Conservation (phyloP, 2,888 invertebrate species). For the Sceliomorpha sp. region DNA sequence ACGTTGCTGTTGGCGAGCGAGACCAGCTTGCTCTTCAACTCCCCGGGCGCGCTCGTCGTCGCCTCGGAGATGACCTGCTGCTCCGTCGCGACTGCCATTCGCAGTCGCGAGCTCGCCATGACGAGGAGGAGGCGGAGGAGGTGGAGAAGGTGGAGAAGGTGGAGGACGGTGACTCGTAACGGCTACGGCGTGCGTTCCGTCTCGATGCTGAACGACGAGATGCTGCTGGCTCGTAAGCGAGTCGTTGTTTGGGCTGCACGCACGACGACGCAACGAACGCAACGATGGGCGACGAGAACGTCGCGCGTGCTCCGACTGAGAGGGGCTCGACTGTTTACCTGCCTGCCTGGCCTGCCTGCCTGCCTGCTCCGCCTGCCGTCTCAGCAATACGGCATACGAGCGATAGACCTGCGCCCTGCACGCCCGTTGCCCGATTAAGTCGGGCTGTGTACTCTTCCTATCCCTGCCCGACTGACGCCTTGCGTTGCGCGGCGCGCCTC, state of each 20-base stretch:
- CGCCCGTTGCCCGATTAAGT: background rate
- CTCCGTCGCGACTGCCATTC: slow-evolving; percentile 33
- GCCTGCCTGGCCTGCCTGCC: too few relatives aligned
- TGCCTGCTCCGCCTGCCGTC: too few relatives aligned
- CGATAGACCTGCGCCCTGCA: slow-evolving; percentile 18
- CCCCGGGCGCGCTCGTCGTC: background rate
- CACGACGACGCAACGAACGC: slow-evolving; percentile 5
- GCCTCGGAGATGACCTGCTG: slow-evolving; percentile 30
- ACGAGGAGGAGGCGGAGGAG: too few relatives aligned
- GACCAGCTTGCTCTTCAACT: too few relatives aligned
- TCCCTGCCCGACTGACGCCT: background rate
- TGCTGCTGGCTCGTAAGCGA: too few relatives aligned
- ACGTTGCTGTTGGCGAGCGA: slow-evolving; percentile 27
- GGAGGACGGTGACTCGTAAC: too few relatives aligned
- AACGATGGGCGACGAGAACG: slow-evolving; percentile 7
- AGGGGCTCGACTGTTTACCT: too few relatives aligned
- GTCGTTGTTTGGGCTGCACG: background rate
- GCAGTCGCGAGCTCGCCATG: slow-evolving; percentile 43
- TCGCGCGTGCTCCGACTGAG: slow-evolving; percentile 12
- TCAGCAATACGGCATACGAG: slow-evolving; percentile 5
- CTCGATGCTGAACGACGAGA: too few relatives aligned
- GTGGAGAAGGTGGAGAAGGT: too few relatives aligned
- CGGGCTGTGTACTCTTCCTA: slow-evolving; percentile 6
- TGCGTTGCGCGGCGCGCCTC: too few relatives aligned
- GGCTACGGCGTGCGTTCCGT: too few relatives aligned